A percentile compares a stretch with the other conserved stretches of the same genome.
These are phyloP conservation scores for Selene dorsalis DNA, from an alignment of 2,797 vertebrate species.

Conservation along the genomic window DNA sequence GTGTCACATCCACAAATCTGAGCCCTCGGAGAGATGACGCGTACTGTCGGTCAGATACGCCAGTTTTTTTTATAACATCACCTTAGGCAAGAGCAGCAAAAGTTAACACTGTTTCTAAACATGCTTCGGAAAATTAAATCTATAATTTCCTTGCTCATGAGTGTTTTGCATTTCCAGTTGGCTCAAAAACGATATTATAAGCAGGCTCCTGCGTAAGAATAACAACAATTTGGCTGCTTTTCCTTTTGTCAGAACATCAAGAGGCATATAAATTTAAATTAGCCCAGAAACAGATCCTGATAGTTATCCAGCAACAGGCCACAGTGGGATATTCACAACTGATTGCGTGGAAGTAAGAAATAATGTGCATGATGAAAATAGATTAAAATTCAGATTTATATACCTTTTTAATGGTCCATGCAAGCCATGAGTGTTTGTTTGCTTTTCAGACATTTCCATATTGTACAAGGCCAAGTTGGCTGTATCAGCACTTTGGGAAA, in stretches of 20 bases:
- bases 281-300: background rate
- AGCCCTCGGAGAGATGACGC: background rate
- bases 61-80: background rate
- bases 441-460: slow-evolving; percentile 21
- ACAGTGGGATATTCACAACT: background rate
- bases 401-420: background rate
- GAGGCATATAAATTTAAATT: background rate
- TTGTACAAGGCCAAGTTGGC: slow-evolving; percentile 1
- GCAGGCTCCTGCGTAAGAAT: slow-evolving; percentile 5
- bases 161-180: background rate
- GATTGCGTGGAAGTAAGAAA: background rate
- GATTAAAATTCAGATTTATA: slow-evolving; percentile 5
- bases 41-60: background rate
- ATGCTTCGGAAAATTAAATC: background rate
- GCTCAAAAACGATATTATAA: background rate
- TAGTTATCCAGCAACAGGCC: background rate
- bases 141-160: background rate
- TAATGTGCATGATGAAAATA: background rate
- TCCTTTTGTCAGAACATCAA: background rate
- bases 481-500: slow-evolving; percentile 24
- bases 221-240: slow-evolving; percentile 1
- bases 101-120: background rate
- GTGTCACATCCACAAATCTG: slow-evolving; percentile 4
- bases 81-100: background rate
- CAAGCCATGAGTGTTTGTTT: slow-evolving; percentile 29